A percentile compares a stretch with the other conserved stretches of the same genome.
Evolutionary conservation across 2,888 invertebrate genomes (phyloP).

Genomic region (Pogonocherus hispidulus): DNA sequence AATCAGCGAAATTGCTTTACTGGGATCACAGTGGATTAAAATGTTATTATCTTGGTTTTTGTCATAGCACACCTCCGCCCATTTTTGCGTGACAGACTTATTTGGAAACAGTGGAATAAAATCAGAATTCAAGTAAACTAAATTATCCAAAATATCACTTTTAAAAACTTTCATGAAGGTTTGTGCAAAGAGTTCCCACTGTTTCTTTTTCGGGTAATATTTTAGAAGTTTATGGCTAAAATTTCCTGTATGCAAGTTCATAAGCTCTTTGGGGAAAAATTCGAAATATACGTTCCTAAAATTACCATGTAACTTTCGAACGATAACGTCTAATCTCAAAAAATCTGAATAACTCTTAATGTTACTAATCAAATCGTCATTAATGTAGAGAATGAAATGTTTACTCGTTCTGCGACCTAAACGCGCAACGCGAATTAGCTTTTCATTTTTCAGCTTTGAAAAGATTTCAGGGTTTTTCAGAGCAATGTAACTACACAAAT

Average conservation of each 20-base stretch:
- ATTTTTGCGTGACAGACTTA: constrained; percentile 38
- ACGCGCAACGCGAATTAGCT: background rate
- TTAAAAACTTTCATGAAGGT: constrained; percentile 40
- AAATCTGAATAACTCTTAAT: constrained; percentile 26
- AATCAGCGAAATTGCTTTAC: constrained; percentile 45
- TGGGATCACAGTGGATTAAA: constrained; percentile 43
- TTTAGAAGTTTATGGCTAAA: constrained; percentile 21
- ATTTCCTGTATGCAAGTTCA: constrained; percentile 23
- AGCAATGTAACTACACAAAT: constrained; percentile 43
- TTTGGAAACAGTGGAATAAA: constrained; percentile 33
- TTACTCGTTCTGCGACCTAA: constrained; percentile 45
- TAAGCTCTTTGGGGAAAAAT: constrained; percentile 37
- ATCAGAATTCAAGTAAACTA: constrained; percentile 11
- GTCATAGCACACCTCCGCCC: constrained; percentile 45
- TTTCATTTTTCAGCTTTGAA: constrained; percentile 35
- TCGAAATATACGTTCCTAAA: constrained; percentile 39
- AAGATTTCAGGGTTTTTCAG: constrained; percentile 43
- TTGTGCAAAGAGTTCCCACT: constrained; percentile 28
- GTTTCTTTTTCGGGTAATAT: constrained; percentile 44
- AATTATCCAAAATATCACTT: constrained; percentile 29
- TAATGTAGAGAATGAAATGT: constrained; percentile 34
- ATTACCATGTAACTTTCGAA: constrained; percentile 38
- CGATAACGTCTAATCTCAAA: constrained; percentile 36
- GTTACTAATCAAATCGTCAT: constrained; percentile 42
- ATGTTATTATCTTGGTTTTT: constrained; percentile 33